Conservation (phyloP, 2,113 vertebrate genomes). For the Corydoras maculifer region DNA sequence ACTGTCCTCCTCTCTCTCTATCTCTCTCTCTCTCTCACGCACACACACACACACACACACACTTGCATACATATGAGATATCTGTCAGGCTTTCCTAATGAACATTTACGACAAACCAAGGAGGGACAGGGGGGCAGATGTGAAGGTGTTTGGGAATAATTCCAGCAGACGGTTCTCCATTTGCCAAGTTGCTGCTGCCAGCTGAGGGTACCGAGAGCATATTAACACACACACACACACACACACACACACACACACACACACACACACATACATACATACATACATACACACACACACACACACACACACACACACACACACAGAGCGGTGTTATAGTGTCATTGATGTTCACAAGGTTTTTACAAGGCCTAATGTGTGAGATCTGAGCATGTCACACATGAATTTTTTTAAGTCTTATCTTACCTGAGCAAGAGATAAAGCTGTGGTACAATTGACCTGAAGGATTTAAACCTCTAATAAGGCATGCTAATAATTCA, state of each 20-base stretch:
- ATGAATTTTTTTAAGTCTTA: background rate
- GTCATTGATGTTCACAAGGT: slow-evolving; percentile 35
- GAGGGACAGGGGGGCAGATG: slow-evolving; percentile 5
- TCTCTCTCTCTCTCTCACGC: too few species aligned
- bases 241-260: slow-evolving; percentile 21
- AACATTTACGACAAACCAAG: slow-evolving; percentile 1
- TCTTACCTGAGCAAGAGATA: background rate
- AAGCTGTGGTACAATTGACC: background rate
- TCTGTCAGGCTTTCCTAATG: slow-evolving; percentile 1
- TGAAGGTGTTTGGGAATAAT: background rate
- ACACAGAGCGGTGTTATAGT: slow-evolving; percentile 7
- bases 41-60: background rate
- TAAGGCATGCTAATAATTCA: background rate
- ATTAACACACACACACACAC: background rate
- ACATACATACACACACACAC: slow-evolving; percentile 21
- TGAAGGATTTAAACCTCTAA: background rate
- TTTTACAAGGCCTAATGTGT: slow-evolving; percentile 22
- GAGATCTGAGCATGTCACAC: slow-evolving; percentile 5
- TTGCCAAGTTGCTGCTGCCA: slow-evolving; percentile 14
- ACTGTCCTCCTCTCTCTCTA: background rate
- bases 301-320: slow-evolving; percentile 12
- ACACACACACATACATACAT: slow-evolving; percentile 11
- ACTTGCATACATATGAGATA: background rate
- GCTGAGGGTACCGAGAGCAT: background rate
- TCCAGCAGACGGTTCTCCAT: slow-evolving; percentile 16